Conservation (phyloP, 2,888 invertebrate genomes). For the Desoria tigrina region DNA sequence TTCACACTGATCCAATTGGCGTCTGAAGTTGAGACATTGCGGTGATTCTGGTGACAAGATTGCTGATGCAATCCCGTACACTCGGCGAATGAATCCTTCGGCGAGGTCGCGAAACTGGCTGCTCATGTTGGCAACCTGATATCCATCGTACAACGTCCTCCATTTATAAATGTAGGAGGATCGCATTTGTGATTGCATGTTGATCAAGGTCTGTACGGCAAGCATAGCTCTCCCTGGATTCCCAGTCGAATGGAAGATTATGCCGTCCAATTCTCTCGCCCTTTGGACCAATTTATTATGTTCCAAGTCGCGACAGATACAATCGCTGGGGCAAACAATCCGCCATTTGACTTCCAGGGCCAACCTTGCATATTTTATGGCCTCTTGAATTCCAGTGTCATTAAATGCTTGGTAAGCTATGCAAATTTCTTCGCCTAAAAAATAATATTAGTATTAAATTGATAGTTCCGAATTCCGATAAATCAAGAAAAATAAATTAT, state of each 20-base stretch:
- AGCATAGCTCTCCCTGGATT: background rate
- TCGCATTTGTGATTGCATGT: background rate
- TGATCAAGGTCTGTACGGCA: background rate
- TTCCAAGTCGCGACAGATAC: slow-evolving; percentile 11
- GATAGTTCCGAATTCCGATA: no score
- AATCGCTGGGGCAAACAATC: slow-evolving; percentile 13
- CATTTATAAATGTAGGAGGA: background rate
- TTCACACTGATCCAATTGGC: no score
- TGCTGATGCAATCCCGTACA: background rate
- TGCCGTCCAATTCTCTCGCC: background rate
- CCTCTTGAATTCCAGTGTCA: background rate
- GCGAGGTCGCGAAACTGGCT: background rate
- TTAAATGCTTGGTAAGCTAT: no score
- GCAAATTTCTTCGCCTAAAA: background rate
- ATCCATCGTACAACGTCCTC: background rate
- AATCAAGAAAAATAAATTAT: no score
- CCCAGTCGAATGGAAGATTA: background rate
- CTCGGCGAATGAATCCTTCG: background rate
- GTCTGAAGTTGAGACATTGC: no score
- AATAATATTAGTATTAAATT: background rate
- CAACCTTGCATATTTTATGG: background rate
- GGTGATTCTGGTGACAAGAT: background rate
- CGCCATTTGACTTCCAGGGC: slow-evolving; percentile 5
- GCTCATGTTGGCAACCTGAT: slow-evolving; percentile 7
- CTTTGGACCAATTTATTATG: background rate